Base-by-base conservation (phyloP, 2,797 vertebrate species). In the Labroides dimidiatus region DNA sequence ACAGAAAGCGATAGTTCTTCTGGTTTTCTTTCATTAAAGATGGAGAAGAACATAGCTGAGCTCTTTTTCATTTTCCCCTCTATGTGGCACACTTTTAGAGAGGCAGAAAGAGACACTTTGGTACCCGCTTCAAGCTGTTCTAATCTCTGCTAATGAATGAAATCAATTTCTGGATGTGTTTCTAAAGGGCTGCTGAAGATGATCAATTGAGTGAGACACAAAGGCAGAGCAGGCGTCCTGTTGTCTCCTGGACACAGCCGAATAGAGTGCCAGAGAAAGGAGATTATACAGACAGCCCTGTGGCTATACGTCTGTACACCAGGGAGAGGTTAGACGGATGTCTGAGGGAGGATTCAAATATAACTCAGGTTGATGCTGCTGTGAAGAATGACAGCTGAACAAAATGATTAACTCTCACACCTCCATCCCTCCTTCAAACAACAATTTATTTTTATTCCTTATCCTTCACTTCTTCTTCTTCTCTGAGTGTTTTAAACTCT, bases 11-110 rank as follows among this genome's bases (percentile, higher is more conserved):
- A 86, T 74, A 58, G 80, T 63, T 81, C 73, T 53, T 73, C 76
- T 87, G 72, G 65, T 81, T 8, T 7, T 85, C 81, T 84, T 83
- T 87, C 74, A 80, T 88, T 84, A 84, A 87, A 86, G 75, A 82
- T 68, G 24, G 74, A 80, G 47, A 48, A 77, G 66, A 78, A 76
- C 80, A 75, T 78, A 45, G 44, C 72, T 8, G 43, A 67, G 68
- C 50, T 15, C 42, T 63, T 62, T 60, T 52, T 49, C 6, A n/a
- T 30, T 7, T 27, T 73, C 78, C 65, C 80, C 57, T 63, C 51
- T 53, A 65, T 43, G 54, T 80, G 71, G 37, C 83, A 81, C 67
- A 71, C 61, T 72, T 80, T 74, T 57, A 71, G 48, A 81, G 53
- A 72, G 13, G 47, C 41, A 48, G n/a, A 59, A 69, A 72, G 69